Percentiles rank a stretch among this genome's conserved stretches.
These are phyloP conservation scores for Chaetorhynchus papuensis DNA, from an alignment of 2,113 vertebrate species.

Conservation along the genomic window DNA sequence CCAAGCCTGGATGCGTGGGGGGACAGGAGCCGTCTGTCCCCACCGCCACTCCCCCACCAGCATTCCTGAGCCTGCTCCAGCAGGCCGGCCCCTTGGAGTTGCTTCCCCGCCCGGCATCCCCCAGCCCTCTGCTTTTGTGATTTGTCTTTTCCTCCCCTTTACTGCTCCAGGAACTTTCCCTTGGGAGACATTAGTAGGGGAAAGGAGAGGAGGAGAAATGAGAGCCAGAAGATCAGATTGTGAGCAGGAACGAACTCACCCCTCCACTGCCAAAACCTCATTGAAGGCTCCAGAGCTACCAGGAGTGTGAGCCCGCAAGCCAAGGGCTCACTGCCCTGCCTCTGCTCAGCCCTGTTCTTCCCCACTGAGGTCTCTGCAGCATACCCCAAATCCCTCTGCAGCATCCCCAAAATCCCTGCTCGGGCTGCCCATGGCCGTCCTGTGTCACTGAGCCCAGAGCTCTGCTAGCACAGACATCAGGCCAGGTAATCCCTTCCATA, in stretches of 20 bases:
- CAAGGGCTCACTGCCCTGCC: neutral
- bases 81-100: accelerated
- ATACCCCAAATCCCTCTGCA: neutral
- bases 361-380: neutral
- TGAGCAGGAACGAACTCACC: neutral
- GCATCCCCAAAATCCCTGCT: neutral
- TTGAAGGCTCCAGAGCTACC: neutral
- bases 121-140: neutral
- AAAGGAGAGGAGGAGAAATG: neutral
- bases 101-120: neutral
- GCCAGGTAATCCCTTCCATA: neutral
- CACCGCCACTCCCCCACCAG: neutral
- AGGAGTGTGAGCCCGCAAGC: neutral
- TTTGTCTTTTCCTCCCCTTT: neutral
- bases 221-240: neutral
- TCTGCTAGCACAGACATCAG: neutral
- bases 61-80: neutral
- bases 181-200: neutral
- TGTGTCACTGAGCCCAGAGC: neutral
- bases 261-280: neutral
- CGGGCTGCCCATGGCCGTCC: accelerated
- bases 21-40: too few species aligned
- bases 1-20: neutral
- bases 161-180: neutral
- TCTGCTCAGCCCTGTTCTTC: neutral